phyloP scores from a whole-genome alignment of 2,888 invertebrate species.

The Agrochola litura region DNA sequence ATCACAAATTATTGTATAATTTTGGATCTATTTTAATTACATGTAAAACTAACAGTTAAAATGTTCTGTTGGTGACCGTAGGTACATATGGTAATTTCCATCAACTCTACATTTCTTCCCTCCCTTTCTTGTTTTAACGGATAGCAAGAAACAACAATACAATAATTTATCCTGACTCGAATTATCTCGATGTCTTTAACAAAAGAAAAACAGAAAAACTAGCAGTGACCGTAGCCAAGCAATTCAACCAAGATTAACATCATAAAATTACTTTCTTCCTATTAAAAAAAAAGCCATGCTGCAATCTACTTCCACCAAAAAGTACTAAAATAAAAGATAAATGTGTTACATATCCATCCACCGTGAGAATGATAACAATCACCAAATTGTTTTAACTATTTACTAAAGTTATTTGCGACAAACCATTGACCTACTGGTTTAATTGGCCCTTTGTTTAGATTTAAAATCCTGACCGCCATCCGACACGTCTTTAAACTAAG shows the following conservation, averaged over 20 bases:
- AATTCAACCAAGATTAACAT: conserved; percentile 5
- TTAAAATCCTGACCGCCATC: conserved; percentile 55
- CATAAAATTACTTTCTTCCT: conserved; percentile 42
- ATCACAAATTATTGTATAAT: too few species aligned
- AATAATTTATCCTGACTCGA: background rate
- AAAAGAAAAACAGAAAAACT: background rate
- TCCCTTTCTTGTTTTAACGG: background rate
- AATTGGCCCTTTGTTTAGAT: conserved; percentile 61
- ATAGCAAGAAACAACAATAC: background rate
- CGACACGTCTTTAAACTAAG: conserved; percentile 29
- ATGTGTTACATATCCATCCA: conserved; percentile 53
- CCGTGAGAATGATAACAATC: conserved; percentile 65
- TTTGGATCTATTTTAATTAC: too few species aligned
- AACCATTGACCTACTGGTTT: conserved; percentile 56
- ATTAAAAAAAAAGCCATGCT: conserved; percentile 13
- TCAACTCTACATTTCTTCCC: background rate
- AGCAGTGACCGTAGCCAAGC: background rate
- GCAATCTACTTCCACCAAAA: conserved; percentile 30
- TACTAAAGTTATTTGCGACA: conserved; percentile 49
- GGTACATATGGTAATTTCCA: too few species aligned
- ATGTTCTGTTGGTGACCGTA: too few species aligned
- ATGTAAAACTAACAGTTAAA: too few species aligned
- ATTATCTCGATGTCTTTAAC: background rate
- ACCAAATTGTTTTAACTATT: conserved; percentile 58
- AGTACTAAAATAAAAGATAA: conserved; percentile 12